Evolutionary conservation across 23 tunicate species (phyloP).

Genomic region (Halocynthia roretzi): DNA sequence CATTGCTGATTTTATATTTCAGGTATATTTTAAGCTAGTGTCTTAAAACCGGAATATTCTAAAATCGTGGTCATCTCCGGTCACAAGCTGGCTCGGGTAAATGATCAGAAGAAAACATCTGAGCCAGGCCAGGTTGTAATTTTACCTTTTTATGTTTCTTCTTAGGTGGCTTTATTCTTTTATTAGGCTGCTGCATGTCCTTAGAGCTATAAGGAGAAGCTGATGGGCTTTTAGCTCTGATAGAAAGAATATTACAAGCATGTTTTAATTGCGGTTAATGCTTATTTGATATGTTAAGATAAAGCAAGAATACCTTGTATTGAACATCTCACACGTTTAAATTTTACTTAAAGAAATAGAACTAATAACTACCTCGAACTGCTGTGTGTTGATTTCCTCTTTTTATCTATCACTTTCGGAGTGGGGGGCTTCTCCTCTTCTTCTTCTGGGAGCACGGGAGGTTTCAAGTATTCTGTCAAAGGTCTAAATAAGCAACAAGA

Average conservation of each 20-base stretch:
- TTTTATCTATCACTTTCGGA: neutral
- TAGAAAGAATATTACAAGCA: no score
- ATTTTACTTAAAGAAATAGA: neutral
- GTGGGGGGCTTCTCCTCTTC: constrained; percentile 56
- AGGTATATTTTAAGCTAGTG: no score
- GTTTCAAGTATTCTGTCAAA: constrained; percentile 39
- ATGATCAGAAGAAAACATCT: neutral
- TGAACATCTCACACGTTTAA: no score
- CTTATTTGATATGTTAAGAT: no score
- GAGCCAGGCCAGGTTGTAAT: neutral
- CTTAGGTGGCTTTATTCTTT: neutral
- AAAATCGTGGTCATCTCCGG: neutral
- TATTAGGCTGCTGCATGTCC: constrained; percentile 10
- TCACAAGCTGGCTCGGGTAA: neutral
- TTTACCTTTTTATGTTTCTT: neutral
- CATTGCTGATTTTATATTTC: no score
- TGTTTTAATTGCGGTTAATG: no score
- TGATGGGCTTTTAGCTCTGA: constrained; percentile 8
- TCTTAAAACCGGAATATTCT: no score
- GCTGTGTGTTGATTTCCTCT: neutral
- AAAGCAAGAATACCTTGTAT: no score
- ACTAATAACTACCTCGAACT: constrained; percentile 5
- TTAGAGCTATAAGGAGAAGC: constrained; percentile 4
- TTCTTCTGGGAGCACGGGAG: constrained; percentile 77
- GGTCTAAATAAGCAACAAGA: constrained; percentile 5